Conservation (phyloP, 2,888 invertebrate species). For the Tachina lurida region DNA sequence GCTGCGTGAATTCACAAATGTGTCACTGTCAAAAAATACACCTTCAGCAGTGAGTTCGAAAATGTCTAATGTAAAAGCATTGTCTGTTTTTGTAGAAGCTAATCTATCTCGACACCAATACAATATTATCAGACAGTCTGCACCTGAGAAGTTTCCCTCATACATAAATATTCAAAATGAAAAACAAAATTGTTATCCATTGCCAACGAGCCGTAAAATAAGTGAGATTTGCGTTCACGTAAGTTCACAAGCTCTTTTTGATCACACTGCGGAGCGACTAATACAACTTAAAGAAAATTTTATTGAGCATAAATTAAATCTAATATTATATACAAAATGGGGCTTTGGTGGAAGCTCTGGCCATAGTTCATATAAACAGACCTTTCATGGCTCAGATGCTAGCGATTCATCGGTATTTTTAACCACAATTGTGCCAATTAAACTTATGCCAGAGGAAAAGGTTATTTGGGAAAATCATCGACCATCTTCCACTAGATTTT, state of each 20-base stretch:
- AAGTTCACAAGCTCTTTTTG: conserved; percentile 12
- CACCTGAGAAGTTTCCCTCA: neutral
- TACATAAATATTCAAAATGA: neutral
- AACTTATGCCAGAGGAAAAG: neutral
- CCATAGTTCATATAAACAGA: too few species aligned
- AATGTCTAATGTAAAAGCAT: conserved; percentile 5
- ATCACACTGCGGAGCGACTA: conserved; percentile 5
- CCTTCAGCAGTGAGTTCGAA: conserved; percentile 11
- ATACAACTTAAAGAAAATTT: conserved; percentile 10
- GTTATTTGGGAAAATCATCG: neutral
- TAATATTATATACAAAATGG: neutral
- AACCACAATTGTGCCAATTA: too few species aligned
- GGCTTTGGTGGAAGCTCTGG: too few species aligned
- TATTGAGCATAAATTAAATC: conserved; percentile 2
- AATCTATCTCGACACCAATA: neutral
- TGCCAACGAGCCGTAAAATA: neutral
- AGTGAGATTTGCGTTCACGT: conserved; percentile 11
- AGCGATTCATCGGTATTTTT: too few species aligned
- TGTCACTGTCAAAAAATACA: conserved; percentile 8
- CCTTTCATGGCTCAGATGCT: too few species aligned
- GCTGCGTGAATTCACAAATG: conserved; percentile 11
- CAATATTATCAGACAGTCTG: too few species aligned
- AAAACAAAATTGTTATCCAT: too few species aligned
- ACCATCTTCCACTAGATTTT: conserved; percentile 7
- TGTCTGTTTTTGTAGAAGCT: conserved; percentile 20